Base-by-base conservation (phyloP, 2,888 invertebrate species). In the Agrotis ipsilon region DNA sequence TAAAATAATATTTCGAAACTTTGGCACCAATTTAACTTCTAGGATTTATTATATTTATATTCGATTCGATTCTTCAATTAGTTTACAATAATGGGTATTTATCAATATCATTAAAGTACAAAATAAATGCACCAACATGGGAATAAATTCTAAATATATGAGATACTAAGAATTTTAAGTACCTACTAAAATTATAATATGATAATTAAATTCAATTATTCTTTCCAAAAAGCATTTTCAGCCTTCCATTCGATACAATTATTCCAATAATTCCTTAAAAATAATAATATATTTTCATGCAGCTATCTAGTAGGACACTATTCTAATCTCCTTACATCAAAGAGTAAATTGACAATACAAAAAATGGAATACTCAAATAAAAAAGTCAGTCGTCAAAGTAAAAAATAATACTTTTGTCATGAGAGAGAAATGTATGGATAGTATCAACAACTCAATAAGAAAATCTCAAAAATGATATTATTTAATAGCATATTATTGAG, bases 1-100 rank as follows among this genome's bases (percentile, higher is more conserved):
- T 74, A 65, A 9, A 78, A 51, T 74, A 66, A 61, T 73, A 80
- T 72, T 74, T 88, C 72, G 81, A 83, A 90, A 89, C 93, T 94
- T 94, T 94, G 94, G 94, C 94, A 94, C 94, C 92, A 88, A 92
- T 91, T 88, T 87, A 87, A 89, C 74, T 87, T 85, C 85, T 91
- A 90, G 65, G 65, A 66, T 71, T 68, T 70, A 80, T 75, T 83
- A 66, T 68, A 82, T 78, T 81, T 81, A 64, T 83, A 86, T 86
- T 77, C 71, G 74, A 81, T 86, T 77, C 71, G 74, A 81, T 79
- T 80, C 70, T 72, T 81, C 67, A 77, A 71, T 77, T 64, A 71
- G 61, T 80, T 80, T 75, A 76, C 58, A 77, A 48, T 71, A 69
- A 71, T 78, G 54, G 46, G 52, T 63, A 78, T 55, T 60, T 73